Evolutionary conservation across 2,113 vertebrate genomes (phyloP).

Genomic region (Callipepla californica): DNA sequence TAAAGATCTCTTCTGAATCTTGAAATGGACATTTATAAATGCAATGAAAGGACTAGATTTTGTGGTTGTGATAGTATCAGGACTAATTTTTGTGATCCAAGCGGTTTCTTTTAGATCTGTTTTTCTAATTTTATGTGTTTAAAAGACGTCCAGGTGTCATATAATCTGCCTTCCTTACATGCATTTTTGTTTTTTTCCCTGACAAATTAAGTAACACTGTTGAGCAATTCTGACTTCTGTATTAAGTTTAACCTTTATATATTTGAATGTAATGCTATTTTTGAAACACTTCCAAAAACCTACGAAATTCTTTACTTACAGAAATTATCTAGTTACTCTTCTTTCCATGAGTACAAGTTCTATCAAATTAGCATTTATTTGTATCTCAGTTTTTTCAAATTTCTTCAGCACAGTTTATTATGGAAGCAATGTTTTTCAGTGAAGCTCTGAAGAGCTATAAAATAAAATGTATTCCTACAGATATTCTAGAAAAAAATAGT

Average conservation of each 20-base stretch:
- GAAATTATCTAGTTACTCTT: neutral
- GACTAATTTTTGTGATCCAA: neutral
- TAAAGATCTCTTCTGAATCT: neutral
- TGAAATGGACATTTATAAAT: neutral
- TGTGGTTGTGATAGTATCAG: neutral
- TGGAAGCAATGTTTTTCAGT: neutral
- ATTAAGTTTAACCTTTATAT: neutral
- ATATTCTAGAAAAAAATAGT: neutral
- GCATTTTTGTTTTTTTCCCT: neutral
- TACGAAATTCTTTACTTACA: neutral
- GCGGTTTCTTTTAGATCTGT: neutral
- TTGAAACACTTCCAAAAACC: neutral
- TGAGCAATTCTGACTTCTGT: neutral
- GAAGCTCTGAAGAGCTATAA: neutral
- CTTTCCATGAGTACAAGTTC: neutral
- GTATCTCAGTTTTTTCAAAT: neutral
- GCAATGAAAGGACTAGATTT: neutral
- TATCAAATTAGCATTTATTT: neutral
- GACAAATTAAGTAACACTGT: neutral
- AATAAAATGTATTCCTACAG: neutral
- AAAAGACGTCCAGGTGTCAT: neutral
- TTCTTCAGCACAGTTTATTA: neutral
- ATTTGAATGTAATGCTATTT: neutral
- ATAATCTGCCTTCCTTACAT: neutral
- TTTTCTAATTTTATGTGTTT: neutral